Evolutionary conservation across 2,113 vertebrate species (phyloP).

Genomic region (Ivindomyrus marchei): DNA sequence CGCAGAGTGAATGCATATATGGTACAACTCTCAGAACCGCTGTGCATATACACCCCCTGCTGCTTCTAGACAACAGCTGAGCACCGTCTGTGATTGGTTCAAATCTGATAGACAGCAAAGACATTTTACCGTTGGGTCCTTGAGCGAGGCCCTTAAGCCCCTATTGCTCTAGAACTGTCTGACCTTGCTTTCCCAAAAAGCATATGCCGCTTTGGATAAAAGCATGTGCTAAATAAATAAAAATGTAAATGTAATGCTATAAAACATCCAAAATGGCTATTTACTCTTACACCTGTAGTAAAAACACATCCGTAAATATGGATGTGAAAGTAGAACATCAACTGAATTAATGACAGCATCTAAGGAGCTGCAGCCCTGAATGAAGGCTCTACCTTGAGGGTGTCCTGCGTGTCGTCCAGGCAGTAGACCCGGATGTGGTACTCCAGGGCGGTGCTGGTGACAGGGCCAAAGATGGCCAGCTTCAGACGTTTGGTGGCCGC

Average conservation of each 20-base stretch:
- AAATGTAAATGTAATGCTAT: neutral
- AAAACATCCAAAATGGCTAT: neutral
- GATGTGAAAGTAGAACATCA: neutral
- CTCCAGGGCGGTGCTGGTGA: constrained; percentile 79
- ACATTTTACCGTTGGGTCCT: neutral
- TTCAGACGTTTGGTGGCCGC: constrained; percentile 84
- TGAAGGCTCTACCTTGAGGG: constrained; percentile 71
- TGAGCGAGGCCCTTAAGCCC: neutral
- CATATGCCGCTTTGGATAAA: neutral
- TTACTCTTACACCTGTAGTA: neutral
- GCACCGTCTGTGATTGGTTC: neutral
- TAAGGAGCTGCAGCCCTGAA: too few species aligned
- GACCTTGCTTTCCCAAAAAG: neutral
- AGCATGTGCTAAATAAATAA: neutral
- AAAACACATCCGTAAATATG: neutral
- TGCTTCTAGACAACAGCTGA: neutral
- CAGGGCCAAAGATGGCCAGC: constrained; percentile 81
- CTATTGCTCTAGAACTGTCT: neutral
- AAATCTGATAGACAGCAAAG: neutral
- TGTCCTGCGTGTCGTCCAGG: constrained; percentile 85
- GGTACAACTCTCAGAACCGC: neutral
- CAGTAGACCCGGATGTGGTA: constrained; percentile 90
- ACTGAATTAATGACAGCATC: neutral
- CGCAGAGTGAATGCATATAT: neutral
- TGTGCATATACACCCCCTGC: neutral